Percentiles rank a stretch among this genome's conserved stretches.
Evolutionary conservation across 2,113 vertebrate genomes (phyloP).

Genomic region (Sinocyclocheilus rhinocerous): DNA sequence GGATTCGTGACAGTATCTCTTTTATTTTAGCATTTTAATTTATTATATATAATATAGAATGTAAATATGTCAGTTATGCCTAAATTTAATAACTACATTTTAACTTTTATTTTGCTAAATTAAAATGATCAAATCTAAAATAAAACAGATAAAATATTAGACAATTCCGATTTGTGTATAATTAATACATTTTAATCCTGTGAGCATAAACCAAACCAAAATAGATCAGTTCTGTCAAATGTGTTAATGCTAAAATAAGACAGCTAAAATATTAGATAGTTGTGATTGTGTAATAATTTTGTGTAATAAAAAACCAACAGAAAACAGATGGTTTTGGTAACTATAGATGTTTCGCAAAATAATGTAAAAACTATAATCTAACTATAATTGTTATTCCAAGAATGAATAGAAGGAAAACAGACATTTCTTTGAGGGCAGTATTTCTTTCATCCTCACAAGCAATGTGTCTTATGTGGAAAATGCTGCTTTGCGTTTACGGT

Average conservation of each 20-base stretch:
- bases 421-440: slow-evolving; percentile 5
- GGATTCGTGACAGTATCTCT: neutral
- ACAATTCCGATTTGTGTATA: no score
- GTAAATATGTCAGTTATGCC: neutral
- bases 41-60: neutral
- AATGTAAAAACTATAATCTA: neutral
- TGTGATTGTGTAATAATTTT: no score
- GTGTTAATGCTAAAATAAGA: neutral
- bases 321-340: neutral
- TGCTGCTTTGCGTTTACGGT: slow-evolving; percentile 18
- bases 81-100: no score
- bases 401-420: slow-evolving; percentile 16
- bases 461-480: neutral
- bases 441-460: slow-evolving; percentile 22
- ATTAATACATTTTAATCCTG: neutral
- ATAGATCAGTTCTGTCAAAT: neutral
- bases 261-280: no score
- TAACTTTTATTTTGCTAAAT: no score
- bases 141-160: no score
- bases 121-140: no score
- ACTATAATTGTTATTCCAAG: neutral
- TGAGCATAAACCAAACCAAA: neutral
- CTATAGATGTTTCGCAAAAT: neutral
- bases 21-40: neutral
- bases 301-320: no score